Base-by-base conservation (phyloP, 2,888 invertebrate species). In the Mongoloraphidia duomilia region DNA sequence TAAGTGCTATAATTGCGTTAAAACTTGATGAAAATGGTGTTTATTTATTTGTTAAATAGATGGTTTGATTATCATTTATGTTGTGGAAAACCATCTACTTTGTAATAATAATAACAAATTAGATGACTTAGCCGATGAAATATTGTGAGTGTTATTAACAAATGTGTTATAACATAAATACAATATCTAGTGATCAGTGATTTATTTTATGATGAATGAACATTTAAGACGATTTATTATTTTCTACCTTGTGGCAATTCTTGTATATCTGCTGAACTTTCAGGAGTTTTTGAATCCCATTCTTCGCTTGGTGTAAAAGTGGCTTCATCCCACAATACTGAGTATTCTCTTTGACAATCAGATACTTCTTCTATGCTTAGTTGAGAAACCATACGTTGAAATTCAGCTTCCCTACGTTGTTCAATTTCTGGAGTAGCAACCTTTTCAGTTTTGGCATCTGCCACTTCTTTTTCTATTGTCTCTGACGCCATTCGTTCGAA, bases 401-500 rank as follows among this genome's bases (percentile, higher is more conserved):
- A 73, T 55, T 70, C 70, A 26, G 59, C 63, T 52, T 71, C 70
- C 37, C 63, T 62, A 53, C 59, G 58, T 50, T 61, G 62, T 50
- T 65, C 63, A 49, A 65, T 60, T 50, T 63, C 62, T n/a, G 66
- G 65, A 35, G 64, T 62, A 14, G 63, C 59, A 47, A 64, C 50
- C 53, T 62, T 55, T 38, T 58, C 54, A 40, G 51, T 54, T 57
- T 63, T 62, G 11, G 61, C 63, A 33, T 60, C 62, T 44, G 47
- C 50, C 35, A 51, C 54, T 43, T 66, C 66, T 50, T 61, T 61
- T 44, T 69, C 68, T 49, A 71, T 56, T 13, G 65, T 65, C 58
- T 72, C 66, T 11, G 72, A 72, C 40, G 72, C 70, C 68, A 73
- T 69, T 56, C 70, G 59, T 59, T 73, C 72, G 59, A 73, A 73